These are phyloP conservation scores for Trichosurus vulpecula DNA, from an alignment of 2,797 vertebrate species.

Conservation along the genomic window DNA sequence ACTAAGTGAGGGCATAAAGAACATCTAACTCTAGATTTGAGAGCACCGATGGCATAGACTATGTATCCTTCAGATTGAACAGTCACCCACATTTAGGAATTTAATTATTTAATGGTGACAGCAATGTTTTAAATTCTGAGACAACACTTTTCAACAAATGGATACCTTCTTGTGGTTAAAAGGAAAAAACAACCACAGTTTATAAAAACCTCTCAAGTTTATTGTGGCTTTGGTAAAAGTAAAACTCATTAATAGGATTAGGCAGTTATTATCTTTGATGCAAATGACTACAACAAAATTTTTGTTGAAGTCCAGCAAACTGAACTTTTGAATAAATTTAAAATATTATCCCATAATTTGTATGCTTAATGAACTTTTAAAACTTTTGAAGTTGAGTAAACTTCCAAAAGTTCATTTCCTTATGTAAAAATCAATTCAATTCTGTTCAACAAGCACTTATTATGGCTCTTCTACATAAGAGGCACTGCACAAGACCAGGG, in stretches of 20 bases:
- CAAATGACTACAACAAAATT: not conserved
- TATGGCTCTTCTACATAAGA: not conserved
- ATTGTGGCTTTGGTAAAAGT: not conserved
- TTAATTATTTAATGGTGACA: not conserved
- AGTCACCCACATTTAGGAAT: not conserved
- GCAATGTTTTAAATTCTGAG: not conserved
- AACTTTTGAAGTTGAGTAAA: not conserved
- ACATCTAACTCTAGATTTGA: not conserved
- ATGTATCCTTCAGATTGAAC: not conserved
- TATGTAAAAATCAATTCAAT: not conserved
- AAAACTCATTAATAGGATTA: not conserved
- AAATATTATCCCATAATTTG: not conserved
- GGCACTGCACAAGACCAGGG: not conserved
- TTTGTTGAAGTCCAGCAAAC: not conserved
- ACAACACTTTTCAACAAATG: not conserved
- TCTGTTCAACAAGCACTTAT: not conserved
- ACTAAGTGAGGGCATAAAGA: no score
- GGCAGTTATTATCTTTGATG: not conserved
- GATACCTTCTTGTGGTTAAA: not conserved
- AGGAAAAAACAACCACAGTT: not conserved
- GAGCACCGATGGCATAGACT: not conserved
- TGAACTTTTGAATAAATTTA: not conserved
- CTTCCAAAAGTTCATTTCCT: not conserved
- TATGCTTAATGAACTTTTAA: not conserved
- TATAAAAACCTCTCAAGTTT: not conserved